Evolutionary conservation across 2,888 invertebrate species (phyloP).

Genomic region (Scaptomyza cyrtandrae): DNA sequence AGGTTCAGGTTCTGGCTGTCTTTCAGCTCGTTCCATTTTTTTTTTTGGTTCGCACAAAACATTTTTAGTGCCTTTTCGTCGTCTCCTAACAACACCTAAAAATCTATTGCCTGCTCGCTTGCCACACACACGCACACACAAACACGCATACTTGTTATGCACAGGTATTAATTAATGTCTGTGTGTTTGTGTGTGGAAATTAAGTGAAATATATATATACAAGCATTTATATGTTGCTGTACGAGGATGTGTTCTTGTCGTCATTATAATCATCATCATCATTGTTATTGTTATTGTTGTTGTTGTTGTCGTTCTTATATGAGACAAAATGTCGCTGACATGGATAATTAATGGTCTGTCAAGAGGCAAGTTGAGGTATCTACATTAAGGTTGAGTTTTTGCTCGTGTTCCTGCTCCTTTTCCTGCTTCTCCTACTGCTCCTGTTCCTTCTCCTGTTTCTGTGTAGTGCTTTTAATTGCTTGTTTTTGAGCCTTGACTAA

Average conservation of each 20-base stretch:
- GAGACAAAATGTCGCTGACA: conserved; percentile 80
- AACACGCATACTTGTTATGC: conserved; percentile 51
- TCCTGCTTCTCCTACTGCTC: conserved; percentile 16
- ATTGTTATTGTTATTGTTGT: conserved; percentile 29
- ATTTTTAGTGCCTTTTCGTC: conserved; percentile 67
- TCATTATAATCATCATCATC: conserved; percentile 38
- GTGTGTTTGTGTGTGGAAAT: conserved; percentile 58
- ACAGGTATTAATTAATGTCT: conserved; percentile 76
- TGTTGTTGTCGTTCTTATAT: conserved; percentile 26
- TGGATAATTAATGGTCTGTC: conserved; percentile 76
- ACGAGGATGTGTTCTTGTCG: conserved; percentile 62
- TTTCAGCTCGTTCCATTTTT: not conserved
- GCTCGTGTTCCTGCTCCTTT: conserved; percentile 10
- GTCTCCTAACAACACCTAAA: conserved; percentile 19
- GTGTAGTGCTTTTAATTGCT: conserved; percentile 58
- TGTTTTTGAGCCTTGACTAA: conserved; percentile 30
- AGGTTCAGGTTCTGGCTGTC: not conserved
- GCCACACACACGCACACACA: not conserved
- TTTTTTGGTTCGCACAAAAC: not conserved
- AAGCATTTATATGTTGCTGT: not conserved
- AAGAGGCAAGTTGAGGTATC: conserved; percentile 29
- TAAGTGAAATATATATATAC: conserved; percentile 73
- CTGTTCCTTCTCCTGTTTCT: conserved; percentile 13
- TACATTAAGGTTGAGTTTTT: conserved; percentile 12
- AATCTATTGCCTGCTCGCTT: conserved; percentile 25